Evolutionary conservation across 2,888 invertebrate species (phyloP).

Genomic region (Ectemnius cavifrons): DNA sequence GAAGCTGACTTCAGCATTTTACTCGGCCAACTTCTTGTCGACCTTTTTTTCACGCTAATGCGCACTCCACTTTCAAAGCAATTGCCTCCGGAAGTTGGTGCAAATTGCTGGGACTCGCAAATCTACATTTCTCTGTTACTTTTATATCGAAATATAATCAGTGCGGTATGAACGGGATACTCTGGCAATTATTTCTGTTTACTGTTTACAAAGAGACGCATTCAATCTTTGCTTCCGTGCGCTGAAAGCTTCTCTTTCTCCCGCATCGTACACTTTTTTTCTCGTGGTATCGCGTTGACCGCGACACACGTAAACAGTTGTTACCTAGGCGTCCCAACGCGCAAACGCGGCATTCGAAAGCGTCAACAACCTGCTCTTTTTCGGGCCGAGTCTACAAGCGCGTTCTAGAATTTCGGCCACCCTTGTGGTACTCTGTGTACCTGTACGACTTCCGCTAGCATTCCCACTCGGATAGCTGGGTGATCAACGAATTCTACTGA

Average conservation of each 20-base stretch:
- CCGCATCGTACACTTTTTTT: constrained; percentile 17
- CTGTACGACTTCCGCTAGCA: no score
- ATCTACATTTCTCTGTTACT: neutral
- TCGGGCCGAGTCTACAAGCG: constrained; percentile 12
- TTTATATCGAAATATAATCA: neutral
- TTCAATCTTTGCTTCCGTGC: constrained; percentile 64
- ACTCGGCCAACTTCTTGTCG: constrained; percentile 9
- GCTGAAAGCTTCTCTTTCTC: constrained; percentile 11
- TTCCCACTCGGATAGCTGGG: no score
- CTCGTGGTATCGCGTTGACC: constrained; percentile 37
- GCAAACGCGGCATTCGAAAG: constrained; percentile 61
- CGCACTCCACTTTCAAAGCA: constrained; percentile 21
- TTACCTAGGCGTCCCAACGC: constrained; percentile 51
- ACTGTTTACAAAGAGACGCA: constrained; percentile 54
- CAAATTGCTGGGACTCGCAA: neutral
- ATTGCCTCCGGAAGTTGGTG: constrained; percentile 38
- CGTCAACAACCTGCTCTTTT: constrained; percentile 40
- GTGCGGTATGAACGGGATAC: constrained; percentile 50
- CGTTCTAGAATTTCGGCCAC: constrained; percentile 44
- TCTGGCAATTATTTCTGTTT: constrained; percentile 54
- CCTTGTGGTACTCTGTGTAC: neutral
- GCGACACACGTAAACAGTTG: constrained; percentile 64
- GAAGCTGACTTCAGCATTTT: constrained; percentile 7
- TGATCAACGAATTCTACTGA: no score
- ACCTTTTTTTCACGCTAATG: constrained; percentile 7